Evolutionary conservation across 2,113 vertebrate species (phyloP), one percentile per base, ranked within the genome.

Genomic region (Caranx melampygus): DNA sequence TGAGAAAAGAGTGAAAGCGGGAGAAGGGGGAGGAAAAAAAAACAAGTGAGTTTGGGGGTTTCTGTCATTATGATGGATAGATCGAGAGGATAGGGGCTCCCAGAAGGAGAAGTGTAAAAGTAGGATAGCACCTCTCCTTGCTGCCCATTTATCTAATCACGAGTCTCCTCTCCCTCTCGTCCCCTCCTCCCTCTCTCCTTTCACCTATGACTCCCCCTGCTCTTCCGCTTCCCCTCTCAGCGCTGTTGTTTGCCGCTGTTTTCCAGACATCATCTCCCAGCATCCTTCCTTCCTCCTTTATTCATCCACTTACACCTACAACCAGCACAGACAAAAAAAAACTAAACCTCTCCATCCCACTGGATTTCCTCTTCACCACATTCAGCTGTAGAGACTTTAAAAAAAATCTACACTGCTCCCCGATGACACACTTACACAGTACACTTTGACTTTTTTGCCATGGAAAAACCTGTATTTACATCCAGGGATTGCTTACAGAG

Each of bases 31-130:
- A 33, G n/a, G n/a, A 5, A 58, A 40, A 65, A 74, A 64, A 78
- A 54, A 75, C 73, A 68, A 60, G 74, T 77, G 84, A 79, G 87
- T 90, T 84, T 80, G 88, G 88, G 91, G 80, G 72, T 80, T 90
- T 83, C 83, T 90, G 92, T 92, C 90, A 90, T 72, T 52, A 85
- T 93, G 92, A 94, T 92, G 84, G 91, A 93, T 93, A 83, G 85
- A 92, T 82, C 12, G 64, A 85, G 83, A 45, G 81, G 84, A 82
- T 45, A 74, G 81, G 83, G 72, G 78, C 72, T 91, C 90, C 91
- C 93, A 86, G 62, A 91, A 89, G 90, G 86, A 91, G 82, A 79
- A 63, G 87, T 77, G 82, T 91, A 93, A 93, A 93, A 93, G 91
- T 92, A 93, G 90, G 91, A 88, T 82, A 66, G 80, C 82, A 83